phyloP scores from a whole-genome alignment of 1,140 invertebrate genomes.

The Drosophila asahinai region DNA sequence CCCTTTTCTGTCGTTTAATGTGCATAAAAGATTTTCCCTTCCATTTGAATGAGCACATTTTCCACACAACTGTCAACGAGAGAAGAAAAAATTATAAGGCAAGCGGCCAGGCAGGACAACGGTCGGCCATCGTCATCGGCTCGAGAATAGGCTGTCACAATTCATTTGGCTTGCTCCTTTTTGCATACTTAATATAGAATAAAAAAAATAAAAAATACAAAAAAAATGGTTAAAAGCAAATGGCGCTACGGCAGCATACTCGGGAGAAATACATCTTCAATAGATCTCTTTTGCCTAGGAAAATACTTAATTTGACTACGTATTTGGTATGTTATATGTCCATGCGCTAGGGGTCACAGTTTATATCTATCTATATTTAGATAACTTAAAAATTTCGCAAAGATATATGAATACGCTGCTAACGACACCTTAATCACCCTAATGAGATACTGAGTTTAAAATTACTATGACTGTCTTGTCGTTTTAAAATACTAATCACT shows the following conservation, averaged over 20 bases:
- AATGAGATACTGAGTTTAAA: too few species aligned
- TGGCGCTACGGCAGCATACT: constrained; percentile 8
- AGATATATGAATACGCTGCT: too few species aligned
- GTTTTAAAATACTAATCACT: too few species aligned
- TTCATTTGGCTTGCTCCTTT: constrained; percentile 63
- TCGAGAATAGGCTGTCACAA: constrained; percentile 62
- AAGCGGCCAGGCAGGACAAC: constrained; percentile 15
- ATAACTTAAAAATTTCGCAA: too few species aligned
- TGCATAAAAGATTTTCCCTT: constrained; percentile 83
- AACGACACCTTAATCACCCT: too few species aligned
- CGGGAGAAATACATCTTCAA: not conserved
- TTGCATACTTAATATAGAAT: constrained; percentile 70
- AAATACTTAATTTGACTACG: too few species aligned
- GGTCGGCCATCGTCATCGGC: constrained; percentile 50
- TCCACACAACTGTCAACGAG: constrained; percentile 80
- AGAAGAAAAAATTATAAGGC: constrained; percentile 33
- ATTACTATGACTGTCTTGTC: too few species aligned
- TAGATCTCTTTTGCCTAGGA: not conserved
- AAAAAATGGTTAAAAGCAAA: constrained; percentile 42
- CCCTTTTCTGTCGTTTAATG: constrained; percentile 82
- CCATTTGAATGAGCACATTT: constrained; percentile 79
- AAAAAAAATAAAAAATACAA: constrained; percentile 48
- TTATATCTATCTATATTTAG: too few species aligned
- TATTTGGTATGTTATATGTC: too few species aligned
- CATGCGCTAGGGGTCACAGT: too few species aligned